Percentiles rank a stretch among this genome's conserved stretches.
phyloP scores from a whole-genome alignment of 2,888 invertebrate genomes.

The Xanthostigma xanthostigma region DNA sequence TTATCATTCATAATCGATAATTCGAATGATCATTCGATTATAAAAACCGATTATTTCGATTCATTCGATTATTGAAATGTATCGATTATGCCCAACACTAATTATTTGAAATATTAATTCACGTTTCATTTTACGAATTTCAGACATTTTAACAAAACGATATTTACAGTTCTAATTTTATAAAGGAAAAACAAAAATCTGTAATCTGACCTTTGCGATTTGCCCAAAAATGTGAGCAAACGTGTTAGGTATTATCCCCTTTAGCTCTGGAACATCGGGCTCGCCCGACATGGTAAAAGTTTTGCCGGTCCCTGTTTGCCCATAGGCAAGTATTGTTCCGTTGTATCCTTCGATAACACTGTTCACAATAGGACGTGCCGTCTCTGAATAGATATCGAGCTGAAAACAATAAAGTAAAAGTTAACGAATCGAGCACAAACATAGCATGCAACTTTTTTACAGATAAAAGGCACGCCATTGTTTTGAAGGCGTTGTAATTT shows the following conservation, averaged over 20 bases:
- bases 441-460: too few relatives aligned
- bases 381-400: slow-evolving; percentile 90
- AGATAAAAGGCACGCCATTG: too few relatives aligned
- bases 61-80: too few relatives aligned
- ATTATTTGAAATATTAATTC: too few relatives aligned
- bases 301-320: slow-evolving; percentile 94
- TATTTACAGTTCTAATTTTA: slow-evolving; percentile 1
- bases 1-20: too few relatives aligned
- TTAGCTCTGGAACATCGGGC: slow-evolving; percentile 69
- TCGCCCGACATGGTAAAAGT: slow-evolving; percentile 98
- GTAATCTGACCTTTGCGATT: slow-evolving; percentile 79
- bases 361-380: slow-evolving; percentile 92
- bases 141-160: slow-evolving; percentile 2
- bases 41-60: too few relatives aligned
- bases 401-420: slow-evolving; percentile 24
- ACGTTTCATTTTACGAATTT: slow-evolving; percentile 5
- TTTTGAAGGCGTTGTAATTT: too few relatives aligned
- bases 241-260: slow-evolving; percentile 96
- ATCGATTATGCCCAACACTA: too few relatives aligned
- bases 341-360: slow-evolving; percentile 95
- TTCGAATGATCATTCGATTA: too few relatives aligned
- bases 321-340: slow-evolving; percentile 82
- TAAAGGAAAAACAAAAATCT: slow-evolving; percentile 18
- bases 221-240: slow-evolving; percentile 98
- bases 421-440: not conserved